Conservation (phyloP, 2,888 invertebrate genomes). For the Heliconius hortense region DNA sequence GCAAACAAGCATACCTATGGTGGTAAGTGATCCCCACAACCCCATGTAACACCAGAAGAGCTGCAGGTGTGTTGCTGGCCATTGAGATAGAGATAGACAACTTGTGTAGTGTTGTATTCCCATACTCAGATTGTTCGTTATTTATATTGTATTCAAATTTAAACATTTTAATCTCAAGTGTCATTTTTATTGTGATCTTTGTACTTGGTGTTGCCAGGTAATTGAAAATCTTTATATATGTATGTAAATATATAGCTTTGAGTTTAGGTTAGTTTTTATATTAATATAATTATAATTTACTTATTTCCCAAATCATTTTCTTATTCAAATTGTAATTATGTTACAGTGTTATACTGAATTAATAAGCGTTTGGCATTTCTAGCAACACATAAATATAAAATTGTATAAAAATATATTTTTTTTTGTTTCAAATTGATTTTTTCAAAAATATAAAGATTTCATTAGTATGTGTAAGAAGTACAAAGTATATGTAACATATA, state of each 20-base stretch:
- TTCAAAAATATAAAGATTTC: not conserved
- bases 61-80: no score
- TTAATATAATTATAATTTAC: conserved; percentile 2
- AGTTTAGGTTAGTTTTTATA: not conserved
- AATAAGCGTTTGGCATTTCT: not conserved
- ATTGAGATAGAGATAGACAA: no score
- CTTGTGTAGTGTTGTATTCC: no score
- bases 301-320: not conserved
- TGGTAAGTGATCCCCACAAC: no score
- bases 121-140: no score
- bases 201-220: conserved; percentile 3
- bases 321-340: not conserved
- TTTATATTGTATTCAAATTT: not conserved
- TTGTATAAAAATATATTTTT: not conserved
- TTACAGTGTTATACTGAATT: not conserved
- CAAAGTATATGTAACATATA: conserved; percentile 15
- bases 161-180: conserved; percentile 14
- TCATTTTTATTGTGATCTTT: conserved; percentile 16
- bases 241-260: conserved; percentile 1
- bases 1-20: no score
- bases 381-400: not conserved
- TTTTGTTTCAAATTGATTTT: not conserved
- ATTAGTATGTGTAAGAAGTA: not conserved
- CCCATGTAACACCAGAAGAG: no score
- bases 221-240: not conserved